Conservation (phyloP, 1,140 invertebrate genomes). For the Drosophila repletoides region DNA sequence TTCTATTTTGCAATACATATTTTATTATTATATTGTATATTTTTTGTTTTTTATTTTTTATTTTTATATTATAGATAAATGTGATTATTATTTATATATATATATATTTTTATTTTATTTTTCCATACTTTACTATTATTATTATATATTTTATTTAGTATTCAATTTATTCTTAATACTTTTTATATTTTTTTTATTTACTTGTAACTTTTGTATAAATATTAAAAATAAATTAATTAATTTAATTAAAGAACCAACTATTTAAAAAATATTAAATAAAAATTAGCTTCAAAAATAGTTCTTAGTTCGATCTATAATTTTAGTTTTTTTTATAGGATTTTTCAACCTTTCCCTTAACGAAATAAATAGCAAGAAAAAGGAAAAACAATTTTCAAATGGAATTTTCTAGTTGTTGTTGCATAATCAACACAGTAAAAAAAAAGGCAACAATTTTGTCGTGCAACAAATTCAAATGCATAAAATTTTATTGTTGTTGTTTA, state of each 20-base stretch:
- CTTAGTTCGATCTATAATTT: no score
- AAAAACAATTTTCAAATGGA: neutral
- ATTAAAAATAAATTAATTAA: no score
- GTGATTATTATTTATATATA: neutral
- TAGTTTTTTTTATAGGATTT: no score
- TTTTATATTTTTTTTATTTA: neutral
- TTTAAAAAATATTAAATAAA: no score
- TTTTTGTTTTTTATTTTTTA: neutral
- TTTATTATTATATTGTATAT: neutral
- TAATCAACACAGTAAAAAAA: constrained; percentile 2
- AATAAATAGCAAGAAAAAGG: no score
- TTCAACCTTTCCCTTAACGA: neutral
- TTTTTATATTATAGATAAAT: no score
- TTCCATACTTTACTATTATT: no score
- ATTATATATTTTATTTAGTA: neutral
- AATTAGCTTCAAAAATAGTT: no score
- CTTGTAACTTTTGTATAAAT: no score
- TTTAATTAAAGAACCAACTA: no score
- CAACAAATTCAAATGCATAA: constrained; percentile 14
- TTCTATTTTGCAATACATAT: neutral
- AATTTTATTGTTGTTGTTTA: constrained; percentile 20
- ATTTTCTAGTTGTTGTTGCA: neutral
- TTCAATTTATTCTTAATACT: neutral
- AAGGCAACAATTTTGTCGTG: constrained; percentile 11
- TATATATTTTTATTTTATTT: neutral